phyloP scores from a whole-genome alignment of 2,888 invertebrate species.

The Drosophila formosana region DNA sequence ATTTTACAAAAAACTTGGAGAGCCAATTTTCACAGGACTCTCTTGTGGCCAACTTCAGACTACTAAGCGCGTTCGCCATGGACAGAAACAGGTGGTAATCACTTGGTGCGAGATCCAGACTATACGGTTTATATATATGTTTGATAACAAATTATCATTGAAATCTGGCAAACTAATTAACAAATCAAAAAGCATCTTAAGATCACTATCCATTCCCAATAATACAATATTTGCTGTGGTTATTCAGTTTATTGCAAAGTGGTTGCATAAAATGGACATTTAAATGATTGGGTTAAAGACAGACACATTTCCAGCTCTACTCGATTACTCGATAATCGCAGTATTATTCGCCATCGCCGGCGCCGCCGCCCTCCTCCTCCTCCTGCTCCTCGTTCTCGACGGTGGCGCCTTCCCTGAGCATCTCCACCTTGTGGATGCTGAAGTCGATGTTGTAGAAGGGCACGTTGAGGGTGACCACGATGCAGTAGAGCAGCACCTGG shows the following conservation, averaged over 20 bases:
- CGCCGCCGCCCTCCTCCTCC: constrained; percentile 35
- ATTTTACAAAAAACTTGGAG: too few relatives aligned
- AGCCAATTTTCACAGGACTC: too few relatives aligned
- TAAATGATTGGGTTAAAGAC: constrained; percentile 22
- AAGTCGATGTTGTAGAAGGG: constrained; percentile 87
- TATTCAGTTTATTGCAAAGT: constrained; percentile 34
- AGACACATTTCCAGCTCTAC: background rate
- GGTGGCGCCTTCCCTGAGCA: constrained; percentile 66
- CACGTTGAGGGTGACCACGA: constrained; percentile 88
- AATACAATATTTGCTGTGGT: constrained; percentile 1
- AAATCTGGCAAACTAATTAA: too few relatives aligned
- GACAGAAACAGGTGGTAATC: too few relatives aligned
- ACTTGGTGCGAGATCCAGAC: too few relatives aligned
- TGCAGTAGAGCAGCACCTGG: constrained; percentile 88
- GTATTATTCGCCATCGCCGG: constrained; percentile 30
- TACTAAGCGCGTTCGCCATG: too few relatives aligned
- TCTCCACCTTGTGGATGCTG: constrained; percentile 85
- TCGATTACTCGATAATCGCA: background rate
- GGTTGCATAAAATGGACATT: constrained; percentile 22
- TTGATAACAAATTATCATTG: too few relatives aligned
- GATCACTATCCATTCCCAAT: too few relatives aligned
- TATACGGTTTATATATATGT: too few relatives aligned
- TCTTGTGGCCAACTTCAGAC: too few relatives aligned
- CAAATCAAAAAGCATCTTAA: too few relatives aligned
- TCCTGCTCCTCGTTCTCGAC: constrained; percentile 68